Evolutionary conservation across 1,140 invertebrate species (phyloP), one percentile per base, ranked within the genome.

Genomic region (Hycleus phaleratus): DNA sequence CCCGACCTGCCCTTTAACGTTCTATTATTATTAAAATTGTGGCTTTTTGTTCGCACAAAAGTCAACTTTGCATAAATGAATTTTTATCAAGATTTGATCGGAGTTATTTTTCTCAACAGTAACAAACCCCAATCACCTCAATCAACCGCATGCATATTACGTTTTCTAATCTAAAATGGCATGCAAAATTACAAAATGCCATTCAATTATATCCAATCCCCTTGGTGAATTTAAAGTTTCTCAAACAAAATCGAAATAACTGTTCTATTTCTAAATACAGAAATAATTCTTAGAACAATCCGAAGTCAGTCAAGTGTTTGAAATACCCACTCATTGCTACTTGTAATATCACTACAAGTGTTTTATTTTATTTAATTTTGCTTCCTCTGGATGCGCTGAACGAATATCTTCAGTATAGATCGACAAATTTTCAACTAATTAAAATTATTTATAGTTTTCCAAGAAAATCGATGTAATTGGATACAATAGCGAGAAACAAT

Each of bases 21-120:
- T 47, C 45, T 38, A 55, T 55, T 55, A 25, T 55, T 55, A 55
- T 55, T 55, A 47, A 46, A 55, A 55, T 55, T 55, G 10, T n/a
- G 4, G 10, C 26, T 38, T 45, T 55, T 46, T 55, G 45, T 55
- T 10, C 45, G 44, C 44, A 44, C 26, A 45, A 38, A 32, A 53
- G 26, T 47, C 44, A 44, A 47, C 11, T 42, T 47, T 47, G 43
- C 52, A 46, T 55, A 55, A 38, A 46, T 55, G 43, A 46, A 46
- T 55, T 39, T 47, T 38, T 55, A 46, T 40, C n/a, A 42, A 42
- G 9, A 11, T 32, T 32, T 46, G 46, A 53, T 32, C 42, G 38
- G 38, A 11, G 25, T 26, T 11, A 44, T 53, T 53, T 50, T 45
- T 53, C 38, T 25, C 12, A 46, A 40, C 44, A 32, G 4, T 32